These are phyloP conservation scores for Cariama cristata DNA, from an alignment of 2,113 vertebrate species.

Conservation along the genomic window DNA sequence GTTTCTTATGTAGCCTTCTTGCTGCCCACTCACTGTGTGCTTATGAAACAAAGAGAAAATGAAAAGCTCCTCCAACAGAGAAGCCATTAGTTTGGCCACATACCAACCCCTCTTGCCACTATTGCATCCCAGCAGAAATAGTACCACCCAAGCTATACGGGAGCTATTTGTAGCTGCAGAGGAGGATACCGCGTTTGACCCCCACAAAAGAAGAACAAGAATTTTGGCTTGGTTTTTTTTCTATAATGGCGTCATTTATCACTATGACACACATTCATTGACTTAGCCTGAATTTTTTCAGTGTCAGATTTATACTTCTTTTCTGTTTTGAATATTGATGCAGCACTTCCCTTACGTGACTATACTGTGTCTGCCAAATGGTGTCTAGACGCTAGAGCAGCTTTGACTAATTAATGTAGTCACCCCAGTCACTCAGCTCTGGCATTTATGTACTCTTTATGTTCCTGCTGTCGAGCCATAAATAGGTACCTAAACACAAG, in stretches of 20 bases:
- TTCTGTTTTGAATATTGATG: conserved; percentile 63
- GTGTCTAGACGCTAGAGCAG: conserved; percentile 51
- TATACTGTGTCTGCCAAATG: conserved; percentile 44
- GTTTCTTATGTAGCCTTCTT: background rate
- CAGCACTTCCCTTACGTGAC: conserved; percentile 34
- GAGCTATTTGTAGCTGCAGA: background rate
- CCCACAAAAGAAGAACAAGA: background rate
- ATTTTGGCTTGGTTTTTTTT: background rate
- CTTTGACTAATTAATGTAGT: conserved; percentile 54
- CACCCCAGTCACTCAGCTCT: conserved; percentile 17
- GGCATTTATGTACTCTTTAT: background rate
- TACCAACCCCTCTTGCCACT: background rate
- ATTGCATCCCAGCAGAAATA: background rate
- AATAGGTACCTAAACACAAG: background rate
- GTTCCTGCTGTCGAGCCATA: background rate
- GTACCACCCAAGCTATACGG: fast-evolving
- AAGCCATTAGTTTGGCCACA: background rate
- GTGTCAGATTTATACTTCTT: conserved; percentile 25
- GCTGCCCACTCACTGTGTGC: background rate
- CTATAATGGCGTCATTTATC: conserved; percentile 44
- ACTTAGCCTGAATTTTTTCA: conserved; percentile 42
- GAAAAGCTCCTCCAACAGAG: background rate
- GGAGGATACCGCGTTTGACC: background rate
- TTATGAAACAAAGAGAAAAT: background rate
- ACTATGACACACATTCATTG: conserved; percentile 41